Evolutionary conservation across 2,113 vertebrate genomes (phyloP).

Genomic region (Podocnemis expansa): DNA sequence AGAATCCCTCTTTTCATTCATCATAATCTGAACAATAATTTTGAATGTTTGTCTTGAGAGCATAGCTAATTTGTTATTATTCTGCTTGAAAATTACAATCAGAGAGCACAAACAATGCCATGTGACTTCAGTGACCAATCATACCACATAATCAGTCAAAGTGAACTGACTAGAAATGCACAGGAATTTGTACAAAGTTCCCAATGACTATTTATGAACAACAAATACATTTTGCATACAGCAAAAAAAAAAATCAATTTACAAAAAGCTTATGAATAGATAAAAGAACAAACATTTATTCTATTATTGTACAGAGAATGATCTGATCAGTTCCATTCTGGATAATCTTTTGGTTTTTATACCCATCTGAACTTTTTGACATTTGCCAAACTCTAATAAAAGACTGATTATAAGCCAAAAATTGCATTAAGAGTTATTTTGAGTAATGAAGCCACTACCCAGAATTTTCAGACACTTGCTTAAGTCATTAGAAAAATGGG

Average conservation of each 20-base stretch:
- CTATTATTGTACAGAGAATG: fast-evolving
- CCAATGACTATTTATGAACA: background rate
- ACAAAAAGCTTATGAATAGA: fast-evolving
- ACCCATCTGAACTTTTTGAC: background rate
- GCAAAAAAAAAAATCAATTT: background rate
- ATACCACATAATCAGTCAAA: background rate
- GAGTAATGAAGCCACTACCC: background rate
- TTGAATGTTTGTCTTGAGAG: background rate
- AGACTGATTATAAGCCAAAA: background rate
- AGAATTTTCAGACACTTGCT: background rate
- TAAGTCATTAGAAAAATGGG: background rate
- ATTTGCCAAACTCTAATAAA: background rate
- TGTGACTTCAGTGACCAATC: background rate
- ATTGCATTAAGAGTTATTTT: background rate
- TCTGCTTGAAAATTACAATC: background rate
- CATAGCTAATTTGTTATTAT: background rate
- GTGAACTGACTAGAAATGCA: background rate
- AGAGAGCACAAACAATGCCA: background rate
- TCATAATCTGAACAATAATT: background rate
- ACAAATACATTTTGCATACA: background rate
- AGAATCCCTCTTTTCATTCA: background rate
- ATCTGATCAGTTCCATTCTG: background rate
- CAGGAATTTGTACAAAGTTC: background rate
- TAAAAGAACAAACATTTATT: background rate
- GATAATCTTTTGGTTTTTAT: background rate